Base-by-base conservation (phyloP, 2,113 vertebrate genomes). In the Alligator mississippiensis region DNA sequence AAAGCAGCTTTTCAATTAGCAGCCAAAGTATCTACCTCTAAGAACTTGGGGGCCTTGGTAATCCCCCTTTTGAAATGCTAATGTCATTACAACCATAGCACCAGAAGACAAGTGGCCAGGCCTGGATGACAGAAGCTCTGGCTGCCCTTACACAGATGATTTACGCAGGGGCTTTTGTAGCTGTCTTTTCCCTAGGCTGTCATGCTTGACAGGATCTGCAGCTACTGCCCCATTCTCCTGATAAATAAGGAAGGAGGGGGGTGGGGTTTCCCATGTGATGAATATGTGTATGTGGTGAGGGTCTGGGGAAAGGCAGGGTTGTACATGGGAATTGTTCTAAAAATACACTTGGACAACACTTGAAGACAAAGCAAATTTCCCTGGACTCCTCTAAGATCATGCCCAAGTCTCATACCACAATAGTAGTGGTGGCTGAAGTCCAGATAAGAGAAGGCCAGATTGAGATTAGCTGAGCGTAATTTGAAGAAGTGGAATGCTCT, bases 41-140 rank as follows among this genome's bases (percentile, higher is more conserved):
- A 90, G 80, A 95, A 88, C 7, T 13, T 11, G 12, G 38, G 82
- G 80, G 77, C 61, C 90, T 74, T 47, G 74, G 55, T 96, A 97
- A 97, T 97, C 92, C 86, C 76, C 72, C 93, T 95, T 96, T 96
- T 97, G 93, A 96, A 95, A 97, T 97, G 96, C 94, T 96, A 96
- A 97, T 97, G 55, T 92, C 89, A 95, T 97, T 96, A 96, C 90
- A 95, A 95, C 91, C 91, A 80, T 55, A 93, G 93, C 85, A 90
- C 58, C 85, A 94, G 85, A 89, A 95, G 80, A 96, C 90, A 93
- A 95, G 89, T 3, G 1, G 12, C 12, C 54, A 61, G 66, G 94
- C 62, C 85, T 82, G 84, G 89, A 60, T 84, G 93, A 96, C 93
- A 97, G 96, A 93, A 80, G 30, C 59, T 93, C 82, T 0, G 27